Base-by-base conservation (phyloP, 2,888 invertebrate species). In the Cheilosia impressa region DNA sequence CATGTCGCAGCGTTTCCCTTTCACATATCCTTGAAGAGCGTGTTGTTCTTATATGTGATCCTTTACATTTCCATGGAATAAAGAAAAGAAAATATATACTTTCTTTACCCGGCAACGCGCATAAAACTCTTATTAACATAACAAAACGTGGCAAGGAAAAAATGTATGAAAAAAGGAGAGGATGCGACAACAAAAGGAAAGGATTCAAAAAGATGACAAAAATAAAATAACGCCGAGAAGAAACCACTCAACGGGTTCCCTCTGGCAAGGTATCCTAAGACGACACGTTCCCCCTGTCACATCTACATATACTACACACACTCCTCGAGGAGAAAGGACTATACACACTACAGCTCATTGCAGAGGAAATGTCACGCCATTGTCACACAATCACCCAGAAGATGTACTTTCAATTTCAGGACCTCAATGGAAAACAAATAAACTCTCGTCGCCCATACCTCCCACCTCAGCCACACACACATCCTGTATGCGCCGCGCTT, bases 391-490 rank as follows among this genome's bases (percentile, higher is more conserved):
- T 85, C 85, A 85, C 81, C 85, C 71, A 77, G 71, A 81, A 85
- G 76, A 85, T 85, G 85, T 85, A 85, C 85, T 85, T 85, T 85
- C 85, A 85, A 77, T 85, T 85, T 85, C 85, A 85, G 77, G 81
- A 85, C 80, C 81, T 85, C 85, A 77, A 81, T 81, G 81, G 76
- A 72, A 85, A 85, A 81, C 85, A 85, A 85, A 85, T 81, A 66
- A 81, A 76, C 34, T 79, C 75, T 41, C 66, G 55, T 27, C 82
- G 52, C 50, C 27, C 58, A n/a, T n/a, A 38, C 4, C 75, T 31
- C 52, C 77, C 60, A 55, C 55, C 38, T 5, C 52, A n/a, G 4
- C 43, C 50, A 27, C 68, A 45, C 27, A 57, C 43, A 77, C 72
- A 76, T 80, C 81, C 80, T 76, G 80, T 80, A 66, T 77, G 55